phyloP scores from a whole-genome alignment of 2,797 vertebrate species.

The Austrolebias charrua region DNA sequence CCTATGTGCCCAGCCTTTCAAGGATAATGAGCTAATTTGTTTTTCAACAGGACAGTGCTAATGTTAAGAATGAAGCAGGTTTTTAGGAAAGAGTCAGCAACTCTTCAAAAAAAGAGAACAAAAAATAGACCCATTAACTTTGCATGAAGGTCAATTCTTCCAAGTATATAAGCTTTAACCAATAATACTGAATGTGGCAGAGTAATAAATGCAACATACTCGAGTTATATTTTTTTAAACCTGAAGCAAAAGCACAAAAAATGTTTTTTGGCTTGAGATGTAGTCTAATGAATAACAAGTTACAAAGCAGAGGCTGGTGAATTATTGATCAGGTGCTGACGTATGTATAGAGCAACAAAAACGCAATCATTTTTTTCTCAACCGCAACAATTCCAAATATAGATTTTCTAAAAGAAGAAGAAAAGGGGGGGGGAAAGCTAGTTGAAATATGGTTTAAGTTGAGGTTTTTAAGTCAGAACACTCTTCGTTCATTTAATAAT shows the following conservation, averaged over 20 bases:
- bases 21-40: slow-evolving; percentile 77
- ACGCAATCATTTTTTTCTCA: background rate
- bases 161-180: slow-evolving; percentile 17
- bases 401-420: background rate
- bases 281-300: background rate
- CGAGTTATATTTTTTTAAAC: slow-evolving; percentile 14
- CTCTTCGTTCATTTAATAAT: background rate
- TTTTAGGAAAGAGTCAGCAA: slow-evolving; percentile 24
- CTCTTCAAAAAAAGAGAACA: slow-evolving; percentile 23
- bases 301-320: background rate
- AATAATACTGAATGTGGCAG: slow-evolving; percentile 3
- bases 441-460: background rate
- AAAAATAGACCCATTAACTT: slow-evolving; percentile 18
- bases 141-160: slow-evolving; percentile 13
- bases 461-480: too few relatives aligned
- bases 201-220: slow-evolving; percentile 11
- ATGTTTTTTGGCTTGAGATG: background rate
- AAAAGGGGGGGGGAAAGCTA: background rate
- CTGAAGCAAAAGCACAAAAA: background rate
- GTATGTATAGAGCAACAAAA: background rate
- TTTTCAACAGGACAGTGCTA: slow-evolving; percentile 56
- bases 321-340: too few relatives aligned
- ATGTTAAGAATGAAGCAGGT: slow-evolving; percentile 42
- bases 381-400: background rate
- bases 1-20: slow-evolving; percentile 63